phyloP scores from a whole-genome alignment of 2,113 vertebrate species.

The Paratilapia polleni region DNA sequence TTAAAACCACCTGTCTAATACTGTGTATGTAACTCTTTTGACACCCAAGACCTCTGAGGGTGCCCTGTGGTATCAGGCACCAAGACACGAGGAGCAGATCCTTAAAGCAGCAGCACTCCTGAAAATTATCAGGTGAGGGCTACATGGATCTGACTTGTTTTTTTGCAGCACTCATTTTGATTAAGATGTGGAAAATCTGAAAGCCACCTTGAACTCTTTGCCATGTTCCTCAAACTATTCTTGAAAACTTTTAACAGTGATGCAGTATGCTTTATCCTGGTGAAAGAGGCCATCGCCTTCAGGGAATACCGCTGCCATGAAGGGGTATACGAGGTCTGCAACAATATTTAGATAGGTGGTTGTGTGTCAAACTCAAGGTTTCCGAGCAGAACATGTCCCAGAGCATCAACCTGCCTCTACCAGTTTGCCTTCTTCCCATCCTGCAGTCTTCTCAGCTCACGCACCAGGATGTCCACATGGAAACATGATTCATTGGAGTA shows the following conservation, averaged over 20 bases:
- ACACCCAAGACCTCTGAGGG: too few relatives aligned
- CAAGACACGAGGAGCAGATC: neutral
- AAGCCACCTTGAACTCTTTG: neutral
- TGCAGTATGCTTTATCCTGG: too few relatives aligned
- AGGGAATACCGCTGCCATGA: neutral
- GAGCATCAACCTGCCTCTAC: neutral
- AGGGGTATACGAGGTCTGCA: neutral
- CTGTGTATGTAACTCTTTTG: too few relatives aligned
- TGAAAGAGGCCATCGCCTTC: neutral
- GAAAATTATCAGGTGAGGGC: rapidly evolving
- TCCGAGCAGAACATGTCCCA: neutral
- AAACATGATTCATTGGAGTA: neutral
- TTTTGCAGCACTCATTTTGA: neutral
- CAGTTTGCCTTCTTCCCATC: neutral
- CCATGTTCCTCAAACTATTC: too few relatives aligned
- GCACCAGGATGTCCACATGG: too few relatives aligned
- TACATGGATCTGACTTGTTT: neutral
- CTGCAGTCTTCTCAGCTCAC: neutral
- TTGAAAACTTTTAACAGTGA: too few relatives aligned
- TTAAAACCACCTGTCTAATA: too few relatives aligned
- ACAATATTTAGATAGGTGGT: neutral
- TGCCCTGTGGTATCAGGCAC: too few relatives aligned
- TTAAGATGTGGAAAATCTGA: neutral
- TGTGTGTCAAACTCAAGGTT: neutral
- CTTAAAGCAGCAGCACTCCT: neutral